These are phyloP conservation scores for Leptogaster cylindrica DNA, from an alignment of 2,888 invertebrate species.

Conservation along the genomic window DNA sequence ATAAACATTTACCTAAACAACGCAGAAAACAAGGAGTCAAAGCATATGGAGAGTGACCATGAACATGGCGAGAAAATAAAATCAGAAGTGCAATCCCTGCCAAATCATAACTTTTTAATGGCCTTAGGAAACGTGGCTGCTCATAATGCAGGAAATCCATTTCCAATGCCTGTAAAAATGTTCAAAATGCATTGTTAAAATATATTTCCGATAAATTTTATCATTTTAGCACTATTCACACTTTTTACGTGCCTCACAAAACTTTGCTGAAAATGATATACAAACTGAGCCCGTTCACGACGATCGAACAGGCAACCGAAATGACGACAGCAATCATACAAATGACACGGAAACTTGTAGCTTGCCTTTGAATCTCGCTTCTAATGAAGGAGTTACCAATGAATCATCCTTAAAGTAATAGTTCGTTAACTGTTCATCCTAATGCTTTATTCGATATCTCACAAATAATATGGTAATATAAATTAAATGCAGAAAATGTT, in stretches of 20 bases:
- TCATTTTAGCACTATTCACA: constrained; percentile 50
- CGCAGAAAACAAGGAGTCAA: constrained; percentile 23
- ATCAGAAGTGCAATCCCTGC: constrained; percentile 50
- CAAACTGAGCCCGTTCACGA: constrained; percentile 41
- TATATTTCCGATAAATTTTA: background rate
- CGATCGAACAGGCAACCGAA: constrained; percentile 44
- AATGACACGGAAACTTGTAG: constrained; percentile 51
- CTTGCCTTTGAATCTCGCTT: constrained; percentile 53
- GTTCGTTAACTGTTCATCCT: background rate
- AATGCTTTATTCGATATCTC: constrained; percentile 3
- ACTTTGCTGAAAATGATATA: constrained; percentile 46
- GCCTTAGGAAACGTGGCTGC: constrained; percentile 50
- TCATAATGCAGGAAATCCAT: constrained; percentile 49
- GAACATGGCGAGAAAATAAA: constrained; percentile 43
- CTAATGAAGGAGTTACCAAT: constrained; percentile 49
- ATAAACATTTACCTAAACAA: background rate
- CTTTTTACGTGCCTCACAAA: constrained; percentile 52
- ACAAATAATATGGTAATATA: background rate
- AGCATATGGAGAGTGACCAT: constrained; percentile 29
- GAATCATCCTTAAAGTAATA: constrained; percentile 20
- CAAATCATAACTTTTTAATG: constrained; percentile 53
- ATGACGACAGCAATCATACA: constrained; percentile 48
- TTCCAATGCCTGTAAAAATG: constrained; percentile 51
- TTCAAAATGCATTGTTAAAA: background rate
- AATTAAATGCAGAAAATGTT: no score